A percentile compares a stretch with the other conserved stretches of the same genome.
phyloP scores from a whole-genome alignment of 2,797 vertebrate species.

The Furcifer pardalis region DNA sequence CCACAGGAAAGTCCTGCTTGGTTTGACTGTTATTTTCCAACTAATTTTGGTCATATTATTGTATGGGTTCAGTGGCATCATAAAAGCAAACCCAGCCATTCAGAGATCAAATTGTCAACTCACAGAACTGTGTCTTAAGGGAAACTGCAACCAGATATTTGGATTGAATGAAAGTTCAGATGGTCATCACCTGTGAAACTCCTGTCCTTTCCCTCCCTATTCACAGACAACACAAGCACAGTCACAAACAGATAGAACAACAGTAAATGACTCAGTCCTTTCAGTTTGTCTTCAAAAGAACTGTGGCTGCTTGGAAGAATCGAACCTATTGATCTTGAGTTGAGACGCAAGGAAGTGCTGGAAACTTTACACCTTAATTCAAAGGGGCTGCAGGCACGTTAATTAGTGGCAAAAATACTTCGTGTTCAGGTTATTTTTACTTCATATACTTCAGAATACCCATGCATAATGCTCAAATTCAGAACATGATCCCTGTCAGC shows the following conservation, averaged over 20 bases:
- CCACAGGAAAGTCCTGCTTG: neutral
- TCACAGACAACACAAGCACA: no score
- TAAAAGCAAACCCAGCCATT: slow-evolving; percentile 9
- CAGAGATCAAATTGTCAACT: neutral
- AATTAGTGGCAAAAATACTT: neutral
- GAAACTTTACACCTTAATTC: neutral
- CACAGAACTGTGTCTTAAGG: neutral
- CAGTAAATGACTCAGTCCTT: neutral
- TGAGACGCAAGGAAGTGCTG: neutral
- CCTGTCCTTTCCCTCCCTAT: neutral
- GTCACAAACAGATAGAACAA: neutral
- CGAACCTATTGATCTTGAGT: neutral
- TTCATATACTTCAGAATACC: neutral
- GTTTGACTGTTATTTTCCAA: slow-evolving; percentile 23
- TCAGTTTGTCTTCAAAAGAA: neutral
- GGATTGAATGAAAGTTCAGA: slow-evolving; percentile 27
- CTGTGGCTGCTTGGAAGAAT: neutral
- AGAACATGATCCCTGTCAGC: neutral
- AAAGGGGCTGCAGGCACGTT: neutral
- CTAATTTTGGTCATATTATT: slow-evolving; percentile 15
- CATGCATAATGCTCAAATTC: neutral
- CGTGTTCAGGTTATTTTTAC: neutral
- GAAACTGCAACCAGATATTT: slow-evolving; percentile 43
- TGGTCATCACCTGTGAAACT: slow-evolving; percentile 20
- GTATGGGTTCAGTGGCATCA: neutral